Evolutionary conservation across 2,113 vertebrate genomes (phyloP), one percentile per base, ranked within the genome.

Genomic region (Semnornis frantzii): DNA sequence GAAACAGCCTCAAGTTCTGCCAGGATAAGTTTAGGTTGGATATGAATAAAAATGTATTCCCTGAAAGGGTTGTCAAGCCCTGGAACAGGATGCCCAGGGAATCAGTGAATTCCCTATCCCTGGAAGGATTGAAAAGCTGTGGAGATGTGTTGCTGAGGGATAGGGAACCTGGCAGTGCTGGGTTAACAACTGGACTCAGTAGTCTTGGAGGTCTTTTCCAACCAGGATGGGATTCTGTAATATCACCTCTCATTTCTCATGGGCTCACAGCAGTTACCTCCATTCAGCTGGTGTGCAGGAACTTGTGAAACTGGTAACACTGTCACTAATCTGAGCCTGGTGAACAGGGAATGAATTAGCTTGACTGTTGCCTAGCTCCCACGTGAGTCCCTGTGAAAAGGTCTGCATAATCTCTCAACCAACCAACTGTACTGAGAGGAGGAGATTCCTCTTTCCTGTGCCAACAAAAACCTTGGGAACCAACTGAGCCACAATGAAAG

Each of bases 391-490:
- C 77, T 37, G 39, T 27, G n/a, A 28, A 16, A 85, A 82, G 44
- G 25, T 9, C 25, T 6, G n/a, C 34, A n/a, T 6, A 6, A 71
- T 4, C 68, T 73, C 79, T 87, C 80, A 50, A 34, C 77, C 46
- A 50, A 2, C n/a, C 0, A 0, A 46, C 12, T 0, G 8, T 2
- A 20, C 34, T 8, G 27, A 6, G 50, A 63, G 68, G 59, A 31
- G 82, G 34, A 87, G 54, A 85, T 73, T 93, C 66, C 74, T 90
- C 77, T 44, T 16, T 6, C 0, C 73, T 1, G 15, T 59, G 81
- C 91, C 92, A 94, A 70, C 70, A 87, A 92, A 87, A 87, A 15
- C 82, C 84, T 92, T 64, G 94, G 82, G 78, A 95, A 89, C 63
- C 39, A 12, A 25, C 2, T 10, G 31, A 88, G 34, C 74, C 89